Conservation (phyloP, 2,888 invertebrate species). For the Parascotia fuliginaria region DNA sequence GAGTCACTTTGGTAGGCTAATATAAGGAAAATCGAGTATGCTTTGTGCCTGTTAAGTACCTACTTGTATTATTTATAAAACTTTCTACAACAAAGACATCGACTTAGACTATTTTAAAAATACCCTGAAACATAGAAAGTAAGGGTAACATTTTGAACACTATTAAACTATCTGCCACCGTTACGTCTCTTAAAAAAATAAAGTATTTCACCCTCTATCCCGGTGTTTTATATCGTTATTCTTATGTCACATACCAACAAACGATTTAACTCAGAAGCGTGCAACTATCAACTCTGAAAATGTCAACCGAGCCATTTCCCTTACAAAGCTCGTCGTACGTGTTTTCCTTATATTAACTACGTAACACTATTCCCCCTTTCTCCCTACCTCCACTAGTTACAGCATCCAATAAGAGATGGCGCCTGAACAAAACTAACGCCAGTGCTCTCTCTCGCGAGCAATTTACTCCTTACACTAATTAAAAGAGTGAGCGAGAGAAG, state of each 20-base stretch:
- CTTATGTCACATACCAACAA: conserved; percentile 56
- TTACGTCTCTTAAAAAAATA: conserved; percentile 1
- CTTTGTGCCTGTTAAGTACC: too few species aligned
- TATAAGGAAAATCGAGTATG: too few species aligned
- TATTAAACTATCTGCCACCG: too few species aligned
- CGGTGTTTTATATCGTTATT: conserved; percentile 36
- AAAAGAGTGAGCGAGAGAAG: conserved; percentile 82
- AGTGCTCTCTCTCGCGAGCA: conserved; percentile 78
- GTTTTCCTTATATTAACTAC: conserved; percentile 83
- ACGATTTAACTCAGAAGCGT: conserved; percentile 61
- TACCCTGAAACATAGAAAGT: too few species aligned
- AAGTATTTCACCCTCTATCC: conserved; percentile 28
- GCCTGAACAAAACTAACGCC: conserved; percentile 72
- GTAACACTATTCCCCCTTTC: conserved; percentile 75
- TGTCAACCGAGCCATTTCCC: conserved; percentile 80
- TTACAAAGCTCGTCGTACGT: conserved; percentile 77
- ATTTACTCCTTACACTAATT: conserved; percentile 87
- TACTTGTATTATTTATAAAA: too few species aligned
- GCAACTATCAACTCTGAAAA: conserved; percentile 74
- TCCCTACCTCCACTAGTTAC: conserved; percentile 68
- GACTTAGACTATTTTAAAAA: too few species aligned
- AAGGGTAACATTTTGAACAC: too few species aligned
- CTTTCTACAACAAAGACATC: too few species aligned
- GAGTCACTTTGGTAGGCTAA: too few species aligned
- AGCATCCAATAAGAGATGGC: conserved; percentile 84